Evolutionary conservation across 2,888 invertebrate genomes (phyloP), one percentile per base, ranked within the genome.

Genomic region (Caenorhabditis afra): DNA sequence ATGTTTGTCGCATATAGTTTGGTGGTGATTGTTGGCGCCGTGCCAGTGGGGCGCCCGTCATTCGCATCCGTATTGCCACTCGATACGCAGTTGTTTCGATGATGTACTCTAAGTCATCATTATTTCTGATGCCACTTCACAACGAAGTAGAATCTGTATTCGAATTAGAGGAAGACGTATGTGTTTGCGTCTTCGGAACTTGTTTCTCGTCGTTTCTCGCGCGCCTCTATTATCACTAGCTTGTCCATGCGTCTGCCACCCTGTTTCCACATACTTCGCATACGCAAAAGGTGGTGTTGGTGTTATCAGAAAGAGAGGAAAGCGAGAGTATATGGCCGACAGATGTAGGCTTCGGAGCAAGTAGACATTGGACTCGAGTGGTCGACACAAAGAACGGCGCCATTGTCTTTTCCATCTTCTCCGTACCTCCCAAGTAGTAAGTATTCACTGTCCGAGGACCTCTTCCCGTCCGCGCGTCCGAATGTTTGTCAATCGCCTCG

Each of bases 401-500:
- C 61, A 70, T 70, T 70, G 61, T 55, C 45, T 71, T 57, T 8
- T 10, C 18, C 11, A 23, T 14, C 53, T 53, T 14, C 11, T 22
- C 45, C 23, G 47, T 61, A 44, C 71, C 62, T 45, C 45, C 62
- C 49, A 55, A 62, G 55, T 71, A 71, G 62, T 62, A 64, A 64
- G 62, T 64, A 55, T 71, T 64, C 71, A 64, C 47, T 18, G 41
- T 14, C 16, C 11, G 14, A 2, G 41, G 12, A 22, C 49, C 55
- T 55, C 16, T 35, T 50, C 22, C 23, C 35, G 35, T 12, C 39
- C 58, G 50, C 29, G 39, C 49, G 41, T 50, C 52, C 68, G 62
- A 62, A 45, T 71, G 62, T 71, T 71, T 71, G 62, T 53, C 71
- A 39, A 71, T 57, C 71, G 62, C 49, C 29, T 62, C 71, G 62